Conservation (phyloP, 2,113 vertebrate genomes). For the Hemichromis elongatus region DNA sequence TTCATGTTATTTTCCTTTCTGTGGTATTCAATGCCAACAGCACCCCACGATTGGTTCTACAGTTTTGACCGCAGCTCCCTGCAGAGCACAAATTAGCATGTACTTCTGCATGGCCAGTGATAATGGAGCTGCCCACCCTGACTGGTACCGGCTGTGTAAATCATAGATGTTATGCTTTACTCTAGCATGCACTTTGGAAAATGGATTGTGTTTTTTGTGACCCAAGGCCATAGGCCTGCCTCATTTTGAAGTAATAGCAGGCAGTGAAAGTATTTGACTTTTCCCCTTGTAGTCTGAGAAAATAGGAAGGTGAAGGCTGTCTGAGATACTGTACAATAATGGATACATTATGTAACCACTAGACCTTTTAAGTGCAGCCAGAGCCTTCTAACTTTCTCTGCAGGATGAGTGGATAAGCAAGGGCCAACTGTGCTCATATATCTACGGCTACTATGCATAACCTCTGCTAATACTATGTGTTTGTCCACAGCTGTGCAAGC, state of each 20-base stretch:
- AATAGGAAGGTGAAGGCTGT: not conserved
- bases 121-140: not conserved
- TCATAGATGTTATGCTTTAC: not conserved
- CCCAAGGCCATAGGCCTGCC: not conserved
- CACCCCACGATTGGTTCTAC: not conserved
- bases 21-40: not conserved
- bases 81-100: not conserved
- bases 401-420: not conserved
- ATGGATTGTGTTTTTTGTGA: slow-evolving; percentile 4
- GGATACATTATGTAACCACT: not conserved
- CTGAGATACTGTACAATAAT: not conserved
- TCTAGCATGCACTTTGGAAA: slow-evolving; percentile 17
- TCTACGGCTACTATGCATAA: not conserved
- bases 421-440: not conserved
- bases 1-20: not conserved
- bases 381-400: not conserved
- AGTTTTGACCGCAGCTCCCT: not conserved
- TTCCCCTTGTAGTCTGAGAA: not conserved
- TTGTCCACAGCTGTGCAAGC: not conserved
- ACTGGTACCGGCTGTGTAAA: not conserved
- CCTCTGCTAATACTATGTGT: not conserved
- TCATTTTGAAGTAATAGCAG: not conserved
- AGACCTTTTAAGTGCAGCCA: not conserved
- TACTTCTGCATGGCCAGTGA: not conserved
- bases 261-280: not conserved